phyloP scores from a whole-genome alignment of 2,113 vertebrate species.

The Neofelis nebulosa region DNA sequence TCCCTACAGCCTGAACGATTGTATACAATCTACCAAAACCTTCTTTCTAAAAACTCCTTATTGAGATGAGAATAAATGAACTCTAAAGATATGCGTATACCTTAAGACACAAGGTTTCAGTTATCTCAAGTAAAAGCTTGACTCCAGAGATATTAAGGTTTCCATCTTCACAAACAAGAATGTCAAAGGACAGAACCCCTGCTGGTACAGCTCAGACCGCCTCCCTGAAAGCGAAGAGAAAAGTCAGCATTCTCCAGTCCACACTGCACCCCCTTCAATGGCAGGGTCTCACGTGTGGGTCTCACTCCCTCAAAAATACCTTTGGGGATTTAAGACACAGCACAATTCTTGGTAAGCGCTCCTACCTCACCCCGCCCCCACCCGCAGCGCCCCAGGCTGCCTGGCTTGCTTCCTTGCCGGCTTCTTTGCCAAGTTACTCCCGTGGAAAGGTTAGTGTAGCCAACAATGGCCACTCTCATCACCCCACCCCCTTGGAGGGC shows the following conservation, averaged over 20 bases:
- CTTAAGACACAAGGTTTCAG: constrained; percentile 33
- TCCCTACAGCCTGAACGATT: background rate
- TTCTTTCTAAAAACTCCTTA: background rate
- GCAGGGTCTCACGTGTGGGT: background rate
- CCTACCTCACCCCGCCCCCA: background rate
- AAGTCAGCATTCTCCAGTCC: background rate
- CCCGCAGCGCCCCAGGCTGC: background rate
- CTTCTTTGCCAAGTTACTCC: constrained; percentile 18
- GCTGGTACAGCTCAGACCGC: background rate
- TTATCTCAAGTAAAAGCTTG: constrained; percentile 41
- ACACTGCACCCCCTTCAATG: background rate
- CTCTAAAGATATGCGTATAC: background rate
- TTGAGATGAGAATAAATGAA: background rate
- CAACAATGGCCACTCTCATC: constrained; percentile 26
- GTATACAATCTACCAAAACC: background rate
- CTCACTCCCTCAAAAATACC: background rate
- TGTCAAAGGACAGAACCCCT: constrained; percentile 36
- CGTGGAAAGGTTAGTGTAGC: background rate
- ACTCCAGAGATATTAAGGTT: background rate
- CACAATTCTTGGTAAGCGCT: background rate
- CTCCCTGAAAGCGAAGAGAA: background rate
- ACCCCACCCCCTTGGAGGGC: background rate
- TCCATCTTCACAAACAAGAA: constrained; percentile 47
- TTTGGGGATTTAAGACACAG: background rate
- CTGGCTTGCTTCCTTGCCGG: background rate